Conservation (phyloP, 2,888 invertebrate species). For the Prosapia bicincta region DNA sequence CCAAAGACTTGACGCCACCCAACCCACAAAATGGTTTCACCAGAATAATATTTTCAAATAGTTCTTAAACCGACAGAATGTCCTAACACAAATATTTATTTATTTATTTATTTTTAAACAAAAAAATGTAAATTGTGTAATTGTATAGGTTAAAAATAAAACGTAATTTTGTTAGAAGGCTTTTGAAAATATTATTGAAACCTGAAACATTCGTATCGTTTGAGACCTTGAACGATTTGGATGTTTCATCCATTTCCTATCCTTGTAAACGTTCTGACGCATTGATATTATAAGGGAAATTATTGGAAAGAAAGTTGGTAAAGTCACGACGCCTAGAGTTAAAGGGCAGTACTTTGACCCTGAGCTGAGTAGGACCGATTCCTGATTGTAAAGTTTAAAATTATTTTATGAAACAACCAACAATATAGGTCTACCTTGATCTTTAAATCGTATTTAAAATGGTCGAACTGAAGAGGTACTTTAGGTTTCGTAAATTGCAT, state of each 20-base stretch:
- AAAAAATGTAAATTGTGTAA: conserved; percentile 32
- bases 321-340: no score
- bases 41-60: conserved; percentile 36
- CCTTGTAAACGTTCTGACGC: not conserved
- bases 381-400: no score
- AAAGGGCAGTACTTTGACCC: no score
- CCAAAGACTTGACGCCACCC: conserved; percentile 17
- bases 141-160: conserved; percentile 28
- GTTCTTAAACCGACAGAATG: conserved; percentile 28
- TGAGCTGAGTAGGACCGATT: no score
- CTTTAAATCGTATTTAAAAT: no score
- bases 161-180: conserved; percentile 18
- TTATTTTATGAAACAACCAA: no score
- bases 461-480: no score
- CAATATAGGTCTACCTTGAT: no score
- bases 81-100: conserved; percentile 3
- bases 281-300: no score
- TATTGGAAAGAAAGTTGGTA: no score
- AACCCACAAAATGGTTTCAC: conserved; percentile 3
- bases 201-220: conserved; percentile 1
- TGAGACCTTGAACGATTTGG: not conserved
- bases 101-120: conserved; percentile 28
- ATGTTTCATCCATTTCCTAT: not conserved
- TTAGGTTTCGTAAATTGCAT: no score
- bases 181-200: conserved; percentile 32